Base-by-base conservation (phyloP, 1,140 invertebrate genomes). In the Diuraphis noxia region DNA sequence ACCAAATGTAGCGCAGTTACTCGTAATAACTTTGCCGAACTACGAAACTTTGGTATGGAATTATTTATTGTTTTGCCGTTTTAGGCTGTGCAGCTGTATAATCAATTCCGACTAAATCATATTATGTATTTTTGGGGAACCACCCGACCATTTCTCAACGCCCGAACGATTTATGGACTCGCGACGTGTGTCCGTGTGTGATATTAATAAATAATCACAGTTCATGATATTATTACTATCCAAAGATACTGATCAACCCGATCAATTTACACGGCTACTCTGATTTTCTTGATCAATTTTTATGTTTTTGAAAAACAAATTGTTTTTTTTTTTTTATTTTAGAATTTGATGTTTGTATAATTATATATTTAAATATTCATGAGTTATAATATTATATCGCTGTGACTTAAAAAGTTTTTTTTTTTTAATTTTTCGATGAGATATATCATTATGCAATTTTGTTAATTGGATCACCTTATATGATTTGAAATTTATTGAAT, bases 1-100 rank as follows among this genome's bases (percentile, higher is more conserved):
- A 82, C 38, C 38, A 82, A 82, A 82, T 82, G 81, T 82, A 82
- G 23, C 81, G 81, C 41, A 82, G 81, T 82, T 30, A 82, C 38
- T 82, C 38, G 81, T 41, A 82, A 82, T 82, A 82, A 82, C 81
- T 82, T 82, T 41, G 13, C 40, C 38, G 40, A 82, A 82, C 56
- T 72, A n/a, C 79, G 81, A 6, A 30, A 82, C 81, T 82, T 41
- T 30, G 81, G 81, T 82, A 13, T 30, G 23, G 38, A 82, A 82
- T 82, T 82, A 82, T 82, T 82, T 82, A 82, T 82, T 30, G 81
- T 82, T 41, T 82, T 41, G 36, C 40, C 25, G 40, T 82, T 38
- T 82, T 82, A 30, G 81, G 25, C 81, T n/a, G 25, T 13, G 23
- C 25, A 17, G 34, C 34, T 81, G 9, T 38, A 81, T 40, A 82